Base-by-base conservation (phyloP, 2,797 vertebrate genomes). In the Cuculus canorus region DNA sequence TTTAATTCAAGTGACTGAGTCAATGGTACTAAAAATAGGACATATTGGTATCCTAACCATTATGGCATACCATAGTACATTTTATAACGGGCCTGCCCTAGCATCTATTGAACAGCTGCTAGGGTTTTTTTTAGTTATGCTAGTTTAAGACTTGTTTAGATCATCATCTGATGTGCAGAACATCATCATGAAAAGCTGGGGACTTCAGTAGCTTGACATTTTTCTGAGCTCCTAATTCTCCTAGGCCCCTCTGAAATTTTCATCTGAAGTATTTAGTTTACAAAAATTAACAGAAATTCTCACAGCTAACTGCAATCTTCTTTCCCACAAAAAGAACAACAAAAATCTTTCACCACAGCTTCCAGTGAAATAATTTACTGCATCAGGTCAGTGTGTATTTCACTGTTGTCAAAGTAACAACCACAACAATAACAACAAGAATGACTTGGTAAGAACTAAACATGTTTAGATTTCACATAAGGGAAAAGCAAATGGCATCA, bases 31-130 rank as follows among this genome's bases (percentile, higher is more conserved):
- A 96, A 95, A 95, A 95, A 94, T 95, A 96, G 88, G 84, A 84
- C 27, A 41, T 93, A 87, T 73, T 92, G 92, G 94, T 96, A 95
- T 94, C 93, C 84, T 89, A 93, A 97, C 89, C 91, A 95, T 97
- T 96, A 96, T 86, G 94, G 95, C 95, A 97, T 97, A 97, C 93
- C 95, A 86, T 97, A 95, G 93, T 97, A 97, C 94, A 96, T 96
- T 97, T 97, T 97, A 95, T 97, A 96, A 96, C 89, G 90, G 96
- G 92, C 95, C 85, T 97, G 97, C 89, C 93, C 93, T 76, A 96
- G 93, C 95, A 90, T 96, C 94, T 92, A 96, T 90, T 94, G 88
- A 97, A 97, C 96, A 97, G 95, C 97, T 97, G 95, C 92, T 93
- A 84, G 64, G 76, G 2, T 48, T 96, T 94, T 96, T 95, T 96